Conservation (phyloP, 2,113 vertebrate species). For the Pelusios castaneus region DNA sequence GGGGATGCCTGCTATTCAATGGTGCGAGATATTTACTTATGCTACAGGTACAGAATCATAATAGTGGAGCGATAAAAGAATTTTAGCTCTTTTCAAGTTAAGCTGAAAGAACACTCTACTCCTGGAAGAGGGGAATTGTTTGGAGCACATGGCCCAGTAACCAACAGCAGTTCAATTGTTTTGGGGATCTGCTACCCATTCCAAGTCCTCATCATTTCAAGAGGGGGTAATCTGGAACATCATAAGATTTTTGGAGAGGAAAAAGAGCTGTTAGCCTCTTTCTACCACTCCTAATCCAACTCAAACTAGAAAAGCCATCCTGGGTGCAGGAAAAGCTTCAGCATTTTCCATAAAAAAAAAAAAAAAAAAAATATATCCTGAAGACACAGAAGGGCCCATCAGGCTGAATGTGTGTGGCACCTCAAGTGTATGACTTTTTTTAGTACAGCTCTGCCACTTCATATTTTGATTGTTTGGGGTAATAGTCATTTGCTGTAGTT, state of each 20-base stretch:
- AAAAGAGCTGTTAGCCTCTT: neutral
- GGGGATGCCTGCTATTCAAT: neutral
- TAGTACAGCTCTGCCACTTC: neutral
- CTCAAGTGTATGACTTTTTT: neutral
- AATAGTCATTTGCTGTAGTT: neutral
- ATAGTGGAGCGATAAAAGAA: neutral
- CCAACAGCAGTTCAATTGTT: neutral
- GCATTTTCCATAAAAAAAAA: neutral
- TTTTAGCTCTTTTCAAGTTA: neutral
- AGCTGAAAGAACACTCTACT: neutral
- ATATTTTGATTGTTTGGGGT: neutral
- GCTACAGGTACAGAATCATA: neutral
- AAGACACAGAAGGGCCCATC: neutral
- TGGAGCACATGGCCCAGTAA: neutral
- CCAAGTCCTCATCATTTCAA: neutral
- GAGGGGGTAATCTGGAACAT: neutral
- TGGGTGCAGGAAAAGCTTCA: fast-evolving
- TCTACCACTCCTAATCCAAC: fast-evolving
- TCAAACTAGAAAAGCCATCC: neutral
- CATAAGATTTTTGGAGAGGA: neutral
- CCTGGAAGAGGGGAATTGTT: neutral
- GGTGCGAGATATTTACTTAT: neutral
- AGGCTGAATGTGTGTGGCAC: fast-evolving
- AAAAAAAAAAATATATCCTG: too few relatives aligned
- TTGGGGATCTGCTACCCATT: neutral